Evolutionary conservation across 2,888 invertebrate genomes (phyloP), one percentile per base, ranked within the genome.

Genomic region (Drosophila macrospina): DNA sequence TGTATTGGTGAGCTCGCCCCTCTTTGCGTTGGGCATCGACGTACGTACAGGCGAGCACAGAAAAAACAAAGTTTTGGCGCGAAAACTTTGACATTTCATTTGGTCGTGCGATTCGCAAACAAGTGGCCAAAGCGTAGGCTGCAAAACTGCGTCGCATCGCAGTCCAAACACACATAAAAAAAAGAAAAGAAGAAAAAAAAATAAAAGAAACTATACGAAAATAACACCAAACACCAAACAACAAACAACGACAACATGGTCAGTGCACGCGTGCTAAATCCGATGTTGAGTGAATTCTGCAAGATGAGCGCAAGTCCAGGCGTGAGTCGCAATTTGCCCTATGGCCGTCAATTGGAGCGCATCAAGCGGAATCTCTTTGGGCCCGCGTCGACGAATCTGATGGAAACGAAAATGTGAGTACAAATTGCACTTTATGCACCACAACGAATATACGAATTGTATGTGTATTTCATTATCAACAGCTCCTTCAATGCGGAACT

Each of bases 361-460:
- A 90, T 92, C 44, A 92, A 91, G 79, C 91, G 89, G 52, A 90
- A 92, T 85, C 88, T 92, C 0, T 92, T 92, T 74, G 92, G 92
- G 6, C 73, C 89, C 7, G 74, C 87, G 11, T 89, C 57, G 2
- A 7, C 74, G 16, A 28, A 69, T 34, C 47, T 64, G 6, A 5
- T 24, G 16, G 91, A 91, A 59, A 87, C 79, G 36, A 90, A 80
- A 71, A 86, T 82, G 92, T 92, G 73, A 91, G 91, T 90, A 20
- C 15, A 48, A 39, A 28, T 32, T 28, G 2, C 2, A 37, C n/a
- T 32, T 61, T 2, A 26, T 6, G 10, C 16, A 13, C 16, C 15
- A 6, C n/a, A 39, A 50, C 39, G 32, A 20, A 39, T 28, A 28
- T n/a, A 10, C n/a, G 13, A 52, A 34, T 13, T 63, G 13, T 24